These are phyloP conservation scores for Leptura quadrifasciata DNA, from an alignment of 2,888 invertebrate species.

Conservation along the genomic window DNA sequence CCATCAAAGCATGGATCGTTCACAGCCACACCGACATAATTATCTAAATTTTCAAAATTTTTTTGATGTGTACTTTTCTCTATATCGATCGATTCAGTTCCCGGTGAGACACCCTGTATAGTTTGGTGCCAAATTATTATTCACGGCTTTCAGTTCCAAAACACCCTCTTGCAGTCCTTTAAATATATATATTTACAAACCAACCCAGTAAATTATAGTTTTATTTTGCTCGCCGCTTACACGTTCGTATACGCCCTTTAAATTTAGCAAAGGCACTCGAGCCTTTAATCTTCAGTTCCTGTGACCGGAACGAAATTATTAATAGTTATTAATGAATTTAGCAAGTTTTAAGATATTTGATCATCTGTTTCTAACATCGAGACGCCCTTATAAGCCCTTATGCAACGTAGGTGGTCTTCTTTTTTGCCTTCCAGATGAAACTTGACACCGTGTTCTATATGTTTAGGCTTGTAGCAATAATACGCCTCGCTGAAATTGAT, in stretches of 20 bases:
- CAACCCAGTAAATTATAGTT: no score
- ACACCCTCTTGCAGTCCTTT: no score
- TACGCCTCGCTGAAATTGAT: background rate
- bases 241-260: background rate
- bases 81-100: no score
- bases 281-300: background rate
- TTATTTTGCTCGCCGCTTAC: no score
- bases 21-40: no score
- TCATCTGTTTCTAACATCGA: background rate
- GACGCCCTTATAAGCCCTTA: background rate
- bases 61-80: no score
- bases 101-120: no score
- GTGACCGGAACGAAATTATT: background rate
- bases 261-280: background rate
- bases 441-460: slow-evolving; percentile 3
- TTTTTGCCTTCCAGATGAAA: background rate
- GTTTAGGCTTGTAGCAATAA: slow-evolving; percentile 2
- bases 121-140: no score
- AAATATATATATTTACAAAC: no score
- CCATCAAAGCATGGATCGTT: no score
- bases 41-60: no score
- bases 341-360: background rate
- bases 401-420: slow-evolving; percentile 1
- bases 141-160: no score
- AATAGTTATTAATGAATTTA: background rate